Conservation (phyloP, 2,797 vertebrate species). For the Sebastes wilsoni region DNA sequence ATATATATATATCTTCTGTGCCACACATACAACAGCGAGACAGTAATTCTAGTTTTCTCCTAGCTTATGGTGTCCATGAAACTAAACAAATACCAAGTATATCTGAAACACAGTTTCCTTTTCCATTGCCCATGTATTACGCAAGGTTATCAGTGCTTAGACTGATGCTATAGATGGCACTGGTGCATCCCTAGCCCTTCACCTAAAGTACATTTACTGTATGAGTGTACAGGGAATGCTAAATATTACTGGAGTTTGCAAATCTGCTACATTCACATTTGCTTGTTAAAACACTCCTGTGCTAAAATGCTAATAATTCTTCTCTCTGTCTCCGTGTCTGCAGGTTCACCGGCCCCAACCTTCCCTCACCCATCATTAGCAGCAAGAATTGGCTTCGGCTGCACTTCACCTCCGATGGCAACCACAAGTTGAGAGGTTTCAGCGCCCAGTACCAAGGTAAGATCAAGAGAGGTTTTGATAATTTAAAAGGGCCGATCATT, state of each 20-base stretch:
- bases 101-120: neutral
- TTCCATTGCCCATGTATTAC: neutral
- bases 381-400: slow-evolving; percentile 99
- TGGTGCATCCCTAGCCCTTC: neutral
- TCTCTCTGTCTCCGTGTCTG: slow-evolving; percentile 21
- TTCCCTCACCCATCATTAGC: slow-evolving; percentile 97
- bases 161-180: neutral
- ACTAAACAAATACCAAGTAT: neutral
- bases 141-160: neutral
- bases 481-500: neutral
- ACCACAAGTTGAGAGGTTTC: slow-evolving; percentile 96
- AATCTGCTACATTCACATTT: neutral
- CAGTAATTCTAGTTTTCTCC: neutral
- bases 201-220: neutral
- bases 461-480: neutral
- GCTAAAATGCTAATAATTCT: neutral
- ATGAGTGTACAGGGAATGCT: neutral
- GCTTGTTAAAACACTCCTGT: neutral
- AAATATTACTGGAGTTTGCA: neutral
- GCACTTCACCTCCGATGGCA: slow-evolving; percentile 96
- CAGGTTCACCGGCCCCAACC: slow-evolving; percentile 97
- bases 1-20: neutral
- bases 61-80: neutral
- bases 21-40: neutral
- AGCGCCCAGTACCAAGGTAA: slow-evolving; percentile 98